Base-by-base conservation (phyloP, 2,888 invertebrate species). In the Adela reaumurella region DNA sequence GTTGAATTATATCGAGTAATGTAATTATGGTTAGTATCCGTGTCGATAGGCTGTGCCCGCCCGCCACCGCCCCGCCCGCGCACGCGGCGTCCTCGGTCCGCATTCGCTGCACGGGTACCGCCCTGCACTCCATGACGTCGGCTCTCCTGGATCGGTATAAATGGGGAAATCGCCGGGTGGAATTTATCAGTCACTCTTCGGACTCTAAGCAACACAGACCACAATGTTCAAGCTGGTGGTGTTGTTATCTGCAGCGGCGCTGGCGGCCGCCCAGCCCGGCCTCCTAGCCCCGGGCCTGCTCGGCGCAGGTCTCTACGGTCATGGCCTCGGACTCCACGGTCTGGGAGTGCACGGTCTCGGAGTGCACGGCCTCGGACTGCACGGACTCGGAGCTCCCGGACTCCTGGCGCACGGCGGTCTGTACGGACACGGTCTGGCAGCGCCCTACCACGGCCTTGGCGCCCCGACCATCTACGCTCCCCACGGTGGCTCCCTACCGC, bases 161-260 rank as follows among this genome's bases (percentile, higher is more conserved):
- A 35, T 35, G 14, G 8, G 11, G 11, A 14, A 14, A 8, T 3
- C 11, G n/a, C 14, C 14, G 3, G 35, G 35, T 14, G 35, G 35
- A 14, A 17, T 6, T 18, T 55, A 63, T 60, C 76, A 78, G 77
- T 77, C 64, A 62, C 62, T 63, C 60, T 62, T 56, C 61, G 63
- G 59, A 62, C 58, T 61, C 61, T 64, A 64, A 68, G 60, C 74
- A 74, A 71, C 71, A 73, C 74, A 79, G 76, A 76, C 72, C 74
- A 79, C 70, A 72, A 80, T 80, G 79, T 74, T 70, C 61, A 79
- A 76, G 70, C 66, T 80, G 81, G 81, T 83, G 79, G 83, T 83
- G 72, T 83, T 86, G 81, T 83, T 80, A 62, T 82, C 81, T 63
- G 70, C 84, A 55, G 62, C 85, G 60, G 82, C 83, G 62, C 60